phyloP scores from a whole-genome alignment of 2,888 invertebrate genomes.

The Eristalinus sepulchralis region DNA sequence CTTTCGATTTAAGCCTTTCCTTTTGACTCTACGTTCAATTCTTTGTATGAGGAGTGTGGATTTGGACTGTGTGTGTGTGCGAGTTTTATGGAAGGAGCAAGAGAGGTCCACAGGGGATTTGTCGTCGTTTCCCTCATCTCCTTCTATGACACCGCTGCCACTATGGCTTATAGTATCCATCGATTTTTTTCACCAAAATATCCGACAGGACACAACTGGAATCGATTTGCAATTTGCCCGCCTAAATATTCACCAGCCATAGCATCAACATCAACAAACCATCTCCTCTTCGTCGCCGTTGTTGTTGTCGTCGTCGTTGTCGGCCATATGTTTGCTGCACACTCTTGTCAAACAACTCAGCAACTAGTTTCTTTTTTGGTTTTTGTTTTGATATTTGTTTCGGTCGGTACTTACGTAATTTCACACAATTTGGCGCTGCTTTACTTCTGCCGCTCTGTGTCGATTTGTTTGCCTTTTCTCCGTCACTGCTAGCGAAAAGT shows the following conservation, averaged over 20 bases:
- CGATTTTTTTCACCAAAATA: slow-evolving; percentile 37
- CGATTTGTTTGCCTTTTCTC: background rate
- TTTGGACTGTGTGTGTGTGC: background rate
- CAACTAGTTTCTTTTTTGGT: slow-evolving; percentile 58
- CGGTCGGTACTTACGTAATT: slow-evolving; percentile 67
- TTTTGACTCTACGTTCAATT: background rate
- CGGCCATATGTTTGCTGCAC: background rate
- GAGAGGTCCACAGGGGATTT: slow-evolving; percentile 38
- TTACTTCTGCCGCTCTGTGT: background rate
- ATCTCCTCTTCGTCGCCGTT: slow-evolving; percentile 10
- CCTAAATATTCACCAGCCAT: slow-evolving; percentile 36
- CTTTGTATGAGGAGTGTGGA: background rate
- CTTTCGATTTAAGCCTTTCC: slow-evolving; percentile 67
- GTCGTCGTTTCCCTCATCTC: background rate
- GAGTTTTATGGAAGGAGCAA: slow-evolving; percentile 2
- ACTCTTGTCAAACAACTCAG: slow-evolving; percentile 68
- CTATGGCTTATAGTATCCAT: slow-evolving; percentile 26
- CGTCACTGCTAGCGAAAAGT: background rate
- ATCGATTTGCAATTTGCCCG: slow-evolving; percentile 47
- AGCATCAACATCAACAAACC: slow-evolving; percentile 59
- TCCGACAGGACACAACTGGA: background rate
- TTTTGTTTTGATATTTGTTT: slow-evolving; percentile 64
- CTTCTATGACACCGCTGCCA: background rate
- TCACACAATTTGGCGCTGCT: slow-evolving; percentile 51
- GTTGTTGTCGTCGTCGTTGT: too few species aligned